Percentiles rank a stretch among this genome's conserved stretches.
phyloP scores from a whole-genome alignment of 2,888 invertebrate species.

The Habroteleia sp. region DNA sequence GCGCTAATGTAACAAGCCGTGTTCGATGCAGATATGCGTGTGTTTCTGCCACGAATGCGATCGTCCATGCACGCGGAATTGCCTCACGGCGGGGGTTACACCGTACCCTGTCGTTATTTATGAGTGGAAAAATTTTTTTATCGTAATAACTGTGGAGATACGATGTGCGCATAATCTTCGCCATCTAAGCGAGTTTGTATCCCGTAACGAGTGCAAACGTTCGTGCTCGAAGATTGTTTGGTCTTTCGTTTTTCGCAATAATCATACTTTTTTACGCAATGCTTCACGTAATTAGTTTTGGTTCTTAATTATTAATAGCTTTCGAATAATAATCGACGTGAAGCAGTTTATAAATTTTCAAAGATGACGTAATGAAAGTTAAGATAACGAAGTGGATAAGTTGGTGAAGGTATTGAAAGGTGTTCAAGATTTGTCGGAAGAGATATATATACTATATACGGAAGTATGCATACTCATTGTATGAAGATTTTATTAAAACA shows the following conservation, averaged over 20 bases:
- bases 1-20: slow-evolving; percentile 58
- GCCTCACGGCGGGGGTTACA: slow-evolving; percentile 75
- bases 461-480: too few relatives aligned
- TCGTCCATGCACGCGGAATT: slow-evolving; percentile 71
- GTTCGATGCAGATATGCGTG: slow-evolving; percentile 61
- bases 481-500: too few relatives aligned
- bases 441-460: too few relatives aligned
- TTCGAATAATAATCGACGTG: too few relatives aligned
- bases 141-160: slow-evolving; percentile 75
- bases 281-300: slow-evolving; percentile 20
- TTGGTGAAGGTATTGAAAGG: too few relatives aligned
- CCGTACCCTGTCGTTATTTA: slow-evolving; percentile 73
- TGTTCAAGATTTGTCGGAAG: too few relatives aligned
- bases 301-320: too few relatives aligned
- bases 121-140: slow-evolving; percentile 76
- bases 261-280: slow-evolving; percentile 19
- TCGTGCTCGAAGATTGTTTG: slow-evolving; percentile 40
- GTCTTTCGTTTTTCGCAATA: slow-evolving; percentile 12
- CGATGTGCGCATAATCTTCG: slow-evolving; percentile 67
- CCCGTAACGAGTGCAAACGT: slow-evolving; percentile 69
- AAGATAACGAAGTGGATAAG: too few relatives aligned
- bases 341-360: too few relatives aligned
- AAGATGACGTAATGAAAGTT: too few relatives aligned
- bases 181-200: slow-evolving; percentile 51
- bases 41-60: slow-evolving; percentile 68